A percentile compares a stretch with the other conserved stretches of the same genome.
Evolutionary conservation across 1,140 invertebrate genomes (phyloP).

Genomic region (Leguminivora glycinivorella): DNA sequence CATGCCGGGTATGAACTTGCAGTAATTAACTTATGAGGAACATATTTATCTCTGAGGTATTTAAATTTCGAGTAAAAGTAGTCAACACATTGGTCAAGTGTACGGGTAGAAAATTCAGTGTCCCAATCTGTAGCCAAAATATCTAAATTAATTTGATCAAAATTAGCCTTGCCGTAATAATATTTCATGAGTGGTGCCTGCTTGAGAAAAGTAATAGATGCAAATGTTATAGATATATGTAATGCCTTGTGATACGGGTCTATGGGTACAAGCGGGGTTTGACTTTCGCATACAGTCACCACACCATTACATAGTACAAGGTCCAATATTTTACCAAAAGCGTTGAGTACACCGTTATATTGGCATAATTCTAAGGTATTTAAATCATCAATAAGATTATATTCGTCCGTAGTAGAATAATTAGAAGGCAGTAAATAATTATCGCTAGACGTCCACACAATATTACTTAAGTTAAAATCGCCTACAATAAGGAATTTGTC

Average conservation of each 20-base stretch:
- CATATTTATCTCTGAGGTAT: too few species aligned
- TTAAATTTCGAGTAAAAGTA: too few species aligned
- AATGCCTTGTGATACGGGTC: background rate
- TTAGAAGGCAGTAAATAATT: background rate
- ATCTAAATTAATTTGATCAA: too few species aligned
- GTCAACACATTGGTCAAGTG: too few species aligned
- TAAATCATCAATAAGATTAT: background rate
- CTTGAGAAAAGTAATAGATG: background rate
- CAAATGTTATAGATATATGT: background rate
- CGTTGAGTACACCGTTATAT: background rate
- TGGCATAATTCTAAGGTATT: background rate
- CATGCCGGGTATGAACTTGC: too few species aligned
- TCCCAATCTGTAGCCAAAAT: too few species aligned
- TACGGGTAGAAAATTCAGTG: too few species aligned
- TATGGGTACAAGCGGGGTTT: background rate
- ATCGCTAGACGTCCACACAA: background rate
- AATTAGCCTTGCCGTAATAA: too few species aligned
- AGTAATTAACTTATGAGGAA: too few species aligned
- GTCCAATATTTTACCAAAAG: background rate
- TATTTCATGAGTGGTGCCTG: conserved; percentile 2
- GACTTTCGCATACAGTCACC: background rate
- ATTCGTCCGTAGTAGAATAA: background rate
- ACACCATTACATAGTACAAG: background rate
- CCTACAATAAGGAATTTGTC: conserved; percentile 15
- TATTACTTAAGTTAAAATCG: too few species aligned